Base-by-base conservation (phyloP, 2,113 vertebrate genomes). In the Promerops cafer region DNA sequence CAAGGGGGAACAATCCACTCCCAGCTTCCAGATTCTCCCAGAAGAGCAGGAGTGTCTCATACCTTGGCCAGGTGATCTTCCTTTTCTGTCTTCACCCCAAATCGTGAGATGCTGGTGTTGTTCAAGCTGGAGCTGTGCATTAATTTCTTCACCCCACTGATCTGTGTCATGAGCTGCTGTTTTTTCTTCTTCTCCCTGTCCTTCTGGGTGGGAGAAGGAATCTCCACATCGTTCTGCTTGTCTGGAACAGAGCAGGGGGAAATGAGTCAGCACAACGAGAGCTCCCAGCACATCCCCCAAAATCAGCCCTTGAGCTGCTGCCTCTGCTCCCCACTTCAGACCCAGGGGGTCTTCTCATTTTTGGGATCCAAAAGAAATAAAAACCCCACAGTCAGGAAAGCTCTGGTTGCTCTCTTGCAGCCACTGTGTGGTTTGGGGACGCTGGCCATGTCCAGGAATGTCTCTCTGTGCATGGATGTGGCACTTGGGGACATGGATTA, bases 201-300 rank as follows among this genome's bases (percentile, higher is more conserved):
- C 90, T 99, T 99, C 85, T 99, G 98, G n/a, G 99, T 99, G 22
- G 99, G 98, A 92, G 99, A 99, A 7, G 99, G 99, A 63, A 99
- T 99, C 97, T 99, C 99, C 98, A 99, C 97, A 37, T 99, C 99
- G 27, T 99, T 99, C 98, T 99, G 99, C 95, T 99, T 99, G 97
- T 99, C 99, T 99, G 97, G 17, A 94, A 95, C 26, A 69, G 30
- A 93, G 5, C 92, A 66, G 74, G 39, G 31, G 28, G 40, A 66
- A 37, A 90, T 8, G 28, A 93, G 52, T 91, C 65, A 90, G 21
- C 52, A 18, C 70, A 31, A 11, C 0, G 3, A 0, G 1, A 70
- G 35, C 82, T 47, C 42, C 45, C 49, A 30, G 24, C 64, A 27
- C 44, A 3, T 2, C 7, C 14, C 42, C 22, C 57, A 16, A 3